These are phyloP conservation scores for Anniella stebbinsi DNA, from an alignment of 2,797 vertebrate species.

Conservation along the genomic window DNA sequence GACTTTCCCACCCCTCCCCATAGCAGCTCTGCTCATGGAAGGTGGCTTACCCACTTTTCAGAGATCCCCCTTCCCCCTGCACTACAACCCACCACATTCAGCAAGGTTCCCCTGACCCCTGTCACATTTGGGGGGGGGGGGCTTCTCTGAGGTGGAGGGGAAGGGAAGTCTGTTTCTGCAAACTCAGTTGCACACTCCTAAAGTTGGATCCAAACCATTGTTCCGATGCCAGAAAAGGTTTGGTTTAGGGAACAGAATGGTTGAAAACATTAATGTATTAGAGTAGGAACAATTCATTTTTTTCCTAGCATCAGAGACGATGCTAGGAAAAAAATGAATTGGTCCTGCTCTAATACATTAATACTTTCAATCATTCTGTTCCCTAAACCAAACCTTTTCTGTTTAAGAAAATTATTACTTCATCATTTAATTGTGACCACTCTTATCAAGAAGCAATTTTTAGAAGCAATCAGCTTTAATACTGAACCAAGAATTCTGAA, in stretches of 20 bases:
- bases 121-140: not conserved
- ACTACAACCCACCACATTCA: not conserved
- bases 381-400: not conserved
- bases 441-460: not conserved
- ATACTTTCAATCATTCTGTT: not conserved
- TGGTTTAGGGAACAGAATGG: not conserved
- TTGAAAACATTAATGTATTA: not conserved
- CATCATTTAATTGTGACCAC: not conserved
- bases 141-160: not conserved
- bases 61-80: not conserved
- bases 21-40: not conserved
- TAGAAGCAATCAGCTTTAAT: not conserved
- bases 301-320: not conserved
- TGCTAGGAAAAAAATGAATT: not conserved
- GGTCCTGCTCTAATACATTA: not conserved
- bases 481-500: not conserved
- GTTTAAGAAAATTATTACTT: not conserved
- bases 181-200: not conserved
- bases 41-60: not conserved
- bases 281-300: not conserved
- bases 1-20: not conserved
- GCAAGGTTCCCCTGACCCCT: not conserved
- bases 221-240: no score
- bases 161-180: not conserved
- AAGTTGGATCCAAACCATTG: not conserved